These are phyloP conservation scores for Dryas iulia DNA, from an alignment of 1,140 invertebrate species.

Conservation along the genomic window DNA sequence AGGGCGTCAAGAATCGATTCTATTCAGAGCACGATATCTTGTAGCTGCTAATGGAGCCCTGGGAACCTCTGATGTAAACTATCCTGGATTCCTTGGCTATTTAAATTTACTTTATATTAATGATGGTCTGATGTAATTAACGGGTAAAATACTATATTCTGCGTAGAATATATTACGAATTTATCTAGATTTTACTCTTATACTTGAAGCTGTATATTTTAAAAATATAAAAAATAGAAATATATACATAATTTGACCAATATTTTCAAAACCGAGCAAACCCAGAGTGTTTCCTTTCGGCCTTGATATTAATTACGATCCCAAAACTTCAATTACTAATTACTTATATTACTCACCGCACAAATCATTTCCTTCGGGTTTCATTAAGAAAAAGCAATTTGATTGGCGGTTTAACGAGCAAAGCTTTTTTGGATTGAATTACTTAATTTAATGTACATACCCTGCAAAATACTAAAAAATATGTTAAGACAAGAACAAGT, in stretches of 20 bases:
- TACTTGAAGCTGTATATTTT: too few relatives aligned
- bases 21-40: slow-evolving; percentile 50
- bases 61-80: slow-evolving; percentile 42
- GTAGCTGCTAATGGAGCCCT: slow-evolving; percentile 67
- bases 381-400: too few relatives aligned
- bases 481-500: too few relatives aligned
- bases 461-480: too few relatives aligned
- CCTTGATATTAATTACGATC: neutral
- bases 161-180: too few relatives aligned
- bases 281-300: neutral
- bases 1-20: slow-evolving; percentile 52
- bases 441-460: too few relatives aligned
- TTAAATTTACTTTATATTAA: neutral
- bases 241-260: too few relatives aligned
- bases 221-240: too few relatives aligned
- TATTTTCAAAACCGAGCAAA: too few relatives aligned
- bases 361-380: neutral
- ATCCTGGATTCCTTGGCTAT: slow-evolving; percentile 15
- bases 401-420: too few relatives aligned
- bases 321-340: neutral
- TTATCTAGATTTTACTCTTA: too few relatives aligned
- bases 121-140: neutral
- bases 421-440: too few relatives aligned
- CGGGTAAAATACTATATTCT: neutral
- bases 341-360: neutral